Percentiles rank a stretch among this genome's conserved stretches.
Conservation (phyloP, 2,797 vertebrate species). For the Microctenopoma lineatum region DNA sequence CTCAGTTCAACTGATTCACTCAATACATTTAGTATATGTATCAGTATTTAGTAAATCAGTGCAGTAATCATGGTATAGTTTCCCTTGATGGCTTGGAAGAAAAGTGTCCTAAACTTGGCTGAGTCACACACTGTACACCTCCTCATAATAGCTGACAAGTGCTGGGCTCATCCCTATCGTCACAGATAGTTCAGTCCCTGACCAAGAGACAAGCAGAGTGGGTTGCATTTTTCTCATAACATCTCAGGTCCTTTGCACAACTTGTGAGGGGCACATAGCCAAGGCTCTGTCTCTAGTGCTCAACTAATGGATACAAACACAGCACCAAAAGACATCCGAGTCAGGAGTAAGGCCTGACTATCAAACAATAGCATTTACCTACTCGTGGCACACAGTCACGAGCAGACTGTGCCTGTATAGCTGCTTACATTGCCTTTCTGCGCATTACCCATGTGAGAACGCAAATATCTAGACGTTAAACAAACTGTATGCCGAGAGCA, state of each 20-base stretch:
- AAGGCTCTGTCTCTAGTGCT: constrained; percentile 62
- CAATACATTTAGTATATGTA: constrained; percentile 2
- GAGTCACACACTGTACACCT: constrained; percentile 68
- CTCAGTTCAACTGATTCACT: constrained; percentile 8
- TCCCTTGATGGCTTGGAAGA: constrained; percentile 35
- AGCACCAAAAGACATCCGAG: constrained; percentile 39
- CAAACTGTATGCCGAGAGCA: too few relatives aligned
- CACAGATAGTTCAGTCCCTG: constrained; percentile 65
- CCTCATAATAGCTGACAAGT: constrained; percentile 65
- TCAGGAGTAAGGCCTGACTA: constrained; percentile 55
- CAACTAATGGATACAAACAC: constrained; percentile 54
- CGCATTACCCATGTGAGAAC: too few relatives aligned
- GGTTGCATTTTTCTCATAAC: constrained; percentile 68
- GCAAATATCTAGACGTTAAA: too few relatives aligned
- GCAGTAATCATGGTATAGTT: constrained; percentile 26
- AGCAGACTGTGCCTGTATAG: constrained; percentile 24
- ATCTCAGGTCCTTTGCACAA: constrained; percentile 55
- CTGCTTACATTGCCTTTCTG: too few relatives aligned
- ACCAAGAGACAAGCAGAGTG: constrained; percentile 50
- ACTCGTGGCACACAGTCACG: constrained; percentile 56
- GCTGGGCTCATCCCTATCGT: constrained; percentile 55
- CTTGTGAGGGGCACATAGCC: constrained; percentile 54
- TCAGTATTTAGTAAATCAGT: constrained; percentile 17
- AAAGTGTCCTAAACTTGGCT: constrained; percentile 61
- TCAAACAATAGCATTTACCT: constrained; percentile 57